Conservation (phyloP, 2,113 vertebrate genomes). For the Argyrosomus japonicus region DNA sequence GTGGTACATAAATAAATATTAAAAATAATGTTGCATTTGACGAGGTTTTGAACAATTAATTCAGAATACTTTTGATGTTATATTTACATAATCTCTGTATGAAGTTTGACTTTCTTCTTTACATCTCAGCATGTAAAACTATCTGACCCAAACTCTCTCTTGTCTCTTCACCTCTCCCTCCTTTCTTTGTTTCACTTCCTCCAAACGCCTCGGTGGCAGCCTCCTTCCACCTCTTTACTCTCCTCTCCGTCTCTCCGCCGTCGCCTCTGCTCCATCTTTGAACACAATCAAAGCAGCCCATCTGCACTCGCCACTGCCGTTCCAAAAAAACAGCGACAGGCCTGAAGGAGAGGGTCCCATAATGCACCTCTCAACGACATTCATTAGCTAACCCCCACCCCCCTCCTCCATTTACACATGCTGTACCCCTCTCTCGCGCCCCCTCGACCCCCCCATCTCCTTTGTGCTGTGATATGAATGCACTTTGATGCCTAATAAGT, state of each 20-base stretch:
- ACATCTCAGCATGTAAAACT: background rate
- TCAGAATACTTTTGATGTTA: background rate
- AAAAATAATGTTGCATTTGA: background rate
- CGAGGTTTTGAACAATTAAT: background rate
- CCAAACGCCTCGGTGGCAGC: background rate
- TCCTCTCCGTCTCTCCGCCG: slow-evolving; percentile 28
- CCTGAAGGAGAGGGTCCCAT: slow-evolving; percentile 88
- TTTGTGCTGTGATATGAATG: slow-evolving; percentile 98
- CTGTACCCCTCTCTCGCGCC: slow-evolving; percentile 46
- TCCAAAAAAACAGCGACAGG: slow-evolving; percentile 85
- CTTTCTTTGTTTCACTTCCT: slow-evolving; percentile 79
- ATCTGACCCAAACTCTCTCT: background rate
- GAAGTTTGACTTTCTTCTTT: background rate
- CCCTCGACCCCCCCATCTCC: slow-evolving; percentile 78
- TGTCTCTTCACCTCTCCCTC: slow-evolving; percentile 77
- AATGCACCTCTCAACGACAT: slow-evolving; percentile 93
- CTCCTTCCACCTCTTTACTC: slow-evolving; percentile 76
- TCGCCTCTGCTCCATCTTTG: slow-evolving; percentile 35
- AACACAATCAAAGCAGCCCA: slow-evolving; percentile 36
- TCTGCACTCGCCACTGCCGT: slow-evolving; percentile 59
- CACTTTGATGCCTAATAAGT: slow-evolving; percentile 99
- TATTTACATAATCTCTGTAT: background rate
- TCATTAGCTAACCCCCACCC: slow-evolving; percentile 89
- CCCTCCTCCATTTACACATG: slow-evolving; percentile 55
- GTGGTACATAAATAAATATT: too few relatives aligned